phyloP scores from a whole-genome alignment of 2,888 invertebrate genomes.

The Eucriotettix oculatus region DNA sequence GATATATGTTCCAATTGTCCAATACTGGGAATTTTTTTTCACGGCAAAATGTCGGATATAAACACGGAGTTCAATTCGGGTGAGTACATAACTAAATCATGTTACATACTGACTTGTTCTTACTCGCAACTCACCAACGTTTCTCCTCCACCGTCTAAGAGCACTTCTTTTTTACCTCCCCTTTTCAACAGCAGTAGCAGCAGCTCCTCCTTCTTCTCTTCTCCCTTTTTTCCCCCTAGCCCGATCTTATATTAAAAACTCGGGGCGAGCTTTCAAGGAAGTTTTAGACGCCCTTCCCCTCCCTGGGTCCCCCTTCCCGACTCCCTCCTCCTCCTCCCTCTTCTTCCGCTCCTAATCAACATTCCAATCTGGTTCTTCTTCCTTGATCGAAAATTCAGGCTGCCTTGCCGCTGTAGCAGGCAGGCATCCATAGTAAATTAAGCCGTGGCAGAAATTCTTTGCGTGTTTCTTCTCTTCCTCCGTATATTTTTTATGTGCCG shows the following conservation, averaged over 20 bases:
- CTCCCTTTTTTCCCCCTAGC: background rate
- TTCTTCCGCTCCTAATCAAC: constrained; percentile 11
- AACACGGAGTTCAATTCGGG: too few relatives aligned
- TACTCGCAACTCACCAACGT: too few relatives aligned
- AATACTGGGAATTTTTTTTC: too few relatives aligned
- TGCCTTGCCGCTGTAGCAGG: background rate
- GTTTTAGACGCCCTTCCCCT: constrained; percentile 16
- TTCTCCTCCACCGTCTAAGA: too few relatives aligned
- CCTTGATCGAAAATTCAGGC: constrained; percentile 11
- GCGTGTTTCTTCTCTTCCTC: constrained; percentile 4
- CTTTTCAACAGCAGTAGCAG: background rate
- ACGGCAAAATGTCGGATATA: too few relatives aligned
- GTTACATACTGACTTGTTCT: too few relatives aligned
- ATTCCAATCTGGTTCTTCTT: constrained; percentile 11
- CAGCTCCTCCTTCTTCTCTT: background rate
- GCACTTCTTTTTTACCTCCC: background rate
- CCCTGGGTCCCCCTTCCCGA: constrained; percentile 7
- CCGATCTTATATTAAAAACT: constrained; percentile 8
- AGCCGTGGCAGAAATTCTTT: constrained; percentile 7
- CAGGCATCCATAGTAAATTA: constrained; percentile 9
- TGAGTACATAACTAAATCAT: too few relatives aligned
- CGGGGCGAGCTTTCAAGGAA: constrained; percentile 7
- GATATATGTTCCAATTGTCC: too few relatives aligned
- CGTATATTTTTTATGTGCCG: background rate
- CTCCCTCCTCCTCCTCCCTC: background rate